Conservation (phyloP, 2,113 vertebrate species). For the Boleophthalmus pectinirostris region DNA sequence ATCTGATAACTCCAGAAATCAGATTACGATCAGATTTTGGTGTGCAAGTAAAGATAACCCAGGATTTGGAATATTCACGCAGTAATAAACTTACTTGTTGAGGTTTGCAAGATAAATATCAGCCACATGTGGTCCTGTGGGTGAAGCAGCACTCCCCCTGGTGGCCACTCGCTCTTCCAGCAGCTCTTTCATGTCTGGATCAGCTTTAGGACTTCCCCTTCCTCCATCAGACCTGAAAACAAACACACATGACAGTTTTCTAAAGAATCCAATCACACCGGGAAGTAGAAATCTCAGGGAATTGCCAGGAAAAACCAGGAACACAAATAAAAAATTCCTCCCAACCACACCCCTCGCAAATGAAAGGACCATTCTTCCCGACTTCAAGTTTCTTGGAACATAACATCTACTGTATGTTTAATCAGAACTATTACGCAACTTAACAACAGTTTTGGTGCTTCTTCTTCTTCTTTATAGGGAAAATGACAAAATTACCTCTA, state of each 20-base stretch:
- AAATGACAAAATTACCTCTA: too few relatives aligned
- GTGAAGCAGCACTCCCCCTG: constrained; percentile 88
- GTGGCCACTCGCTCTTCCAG: constrained; percentile 92
- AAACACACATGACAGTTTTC: neutral
- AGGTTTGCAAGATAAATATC: constrained; percentile 98
- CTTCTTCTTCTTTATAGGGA: too few relatives aligned
- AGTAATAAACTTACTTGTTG: constrained; percentile 87
- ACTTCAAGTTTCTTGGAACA: neutral
- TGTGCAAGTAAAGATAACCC: too few relatives aligned
- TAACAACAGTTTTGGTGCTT: too few relatives aligned
- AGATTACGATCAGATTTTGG: too few relatives aligned
- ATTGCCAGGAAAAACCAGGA: neutral
- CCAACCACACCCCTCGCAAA: neutral
- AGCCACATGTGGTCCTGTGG: constrained; percentile 93
- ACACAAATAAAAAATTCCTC: neutral
- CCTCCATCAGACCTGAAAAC: constrained; percentile 86
- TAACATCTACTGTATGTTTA: too few relatives aligned
- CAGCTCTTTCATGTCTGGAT: constrained; percentile 83
- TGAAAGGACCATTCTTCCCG: neutral
- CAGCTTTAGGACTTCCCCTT: constrained; percentile 91
- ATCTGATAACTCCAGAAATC: too few relatives aligned
- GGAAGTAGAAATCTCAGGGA: neutral
- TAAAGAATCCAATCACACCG: neutral
- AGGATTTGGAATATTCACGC: neutral
- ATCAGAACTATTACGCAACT: too few relatives aligned